Conservation (phyloP, 2,113 vertebrate genomes). For the Pleuronectes platessa region DNA sequence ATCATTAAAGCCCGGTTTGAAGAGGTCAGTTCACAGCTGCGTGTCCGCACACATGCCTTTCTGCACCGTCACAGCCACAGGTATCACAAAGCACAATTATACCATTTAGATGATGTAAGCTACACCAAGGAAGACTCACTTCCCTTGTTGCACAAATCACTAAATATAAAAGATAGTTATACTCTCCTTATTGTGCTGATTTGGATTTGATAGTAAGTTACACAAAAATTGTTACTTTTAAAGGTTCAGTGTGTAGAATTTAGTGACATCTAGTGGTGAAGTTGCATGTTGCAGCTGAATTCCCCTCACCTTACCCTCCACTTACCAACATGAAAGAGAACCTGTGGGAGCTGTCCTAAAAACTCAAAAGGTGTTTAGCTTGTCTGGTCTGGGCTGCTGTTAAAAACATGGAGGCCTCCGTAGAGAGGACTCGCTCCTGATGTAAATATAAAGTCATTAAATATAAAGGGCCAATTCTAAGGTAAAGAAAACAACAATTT, state of each 20-base stretch:
- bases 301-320: too few species aligned
- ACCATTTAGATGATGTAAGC: background rate
- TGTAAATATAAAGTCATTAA: too few species aligned
- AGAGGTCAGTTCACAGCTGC: slow-evolving; percentile 87
- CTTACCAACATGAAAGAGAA: too few species aligned
- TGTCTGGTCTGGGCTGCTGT: too few species aligned
- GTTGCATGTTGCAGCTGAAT: too few species aligned
- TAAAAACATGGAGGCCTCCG: too few species aligned
- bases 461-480: background rate
- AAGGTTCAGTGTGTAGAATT: background rate
- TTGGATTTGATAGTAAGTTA: background rate
- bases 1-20: slow-evolving; percentile 98
- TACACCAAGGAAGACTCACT: background rate
- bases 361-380: too few species aligned
- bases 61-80: slow-evolving; percentile 16
- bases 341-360: too few species aligned
- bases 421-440: too few species aligned
- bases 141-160: background rate
- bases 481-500: background rate
- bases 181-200: background rate
- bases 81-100: slow-evolving; percentile 19
- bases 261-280: background rate
- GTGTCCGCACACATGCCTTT: slow-evolving; percentile 4
- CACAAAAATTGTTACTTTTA: background rate
- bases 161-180: background rate